Conservation (phyloP, 1,140 invertebrate genomes). For the Saccostrea echinata region DNA sequence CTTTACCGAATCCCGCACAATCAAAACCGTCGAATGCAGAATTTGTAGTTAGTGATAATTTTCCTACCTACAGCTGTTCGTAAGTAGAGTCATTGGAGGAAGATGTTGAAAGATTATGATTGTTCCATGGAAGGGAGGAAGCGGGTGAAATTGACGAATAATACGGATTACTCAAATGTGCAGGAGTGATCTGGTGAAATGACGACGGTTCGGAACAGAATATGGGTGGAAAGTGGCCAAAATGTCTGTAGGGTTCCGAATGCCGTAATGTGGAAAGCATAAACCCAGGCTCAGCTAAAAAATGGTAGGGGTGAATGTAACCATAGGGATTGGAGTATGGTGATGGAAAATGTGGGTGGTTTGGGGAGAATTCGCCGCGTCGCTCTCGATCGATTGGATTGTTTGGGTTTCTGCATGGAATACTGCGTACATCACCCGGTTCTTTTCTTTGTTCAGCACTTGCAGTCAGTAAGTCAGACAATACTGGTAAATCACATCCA, state of each 20-base stretch:
- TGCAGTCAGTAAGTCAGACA: slow-evolving; percentile 60
- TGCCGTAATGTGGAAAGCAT: slow-evolving; percentile 70
- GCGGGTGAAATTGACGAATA: slow-evolving; percentile 57
- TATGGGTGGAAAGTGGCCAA: slow-evolving; percentile 55
- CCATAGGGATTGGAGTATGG: slow-evolving; percentile 56
- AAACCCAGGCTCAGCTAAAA: slow-evolving; percentile 71
- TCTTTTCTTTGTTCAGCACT: slow-evolving; percentile 40
- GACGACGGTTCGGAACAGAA: slow-evolving; percentile 60
- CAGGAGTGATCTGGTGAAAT: slow-evolving; percentile 69
- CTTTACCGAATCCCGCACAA: too few species aligned
- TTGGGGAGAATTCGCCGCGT: not conserved
- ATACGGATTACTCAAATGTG: slow-evolving; percentile 71
- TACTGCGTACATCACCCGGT: not conserved
- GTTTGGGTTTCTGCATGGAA: not conserved
- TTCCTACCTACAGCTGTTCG: slow-evolving; percentile 20
- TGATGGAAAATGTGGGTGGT: slow-evolving; percentile 12
- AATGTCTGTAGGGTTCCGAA: slow-evolving; percentile 64
- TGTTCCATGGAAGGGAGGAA: slow-evolving; percentile 50
- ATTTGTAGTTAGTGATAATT: not conserved
- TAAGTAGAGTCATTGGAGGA: slow-evolving; percentile 38
- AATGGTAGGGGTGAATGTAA: slow-evolving; percentile 71
- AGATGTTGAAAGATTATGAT: not conserved
- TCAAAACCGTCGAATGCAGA: too few species aligned
- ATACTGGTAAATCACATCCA: slow-evolving; percentile 60
- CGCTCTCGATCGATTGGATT: slow-evolving; percentile 1